Evolutionary conservation across 2,797 vertebrate species (phyloP).

Genomic region (Hydrocynus forskahlii): DNA sequence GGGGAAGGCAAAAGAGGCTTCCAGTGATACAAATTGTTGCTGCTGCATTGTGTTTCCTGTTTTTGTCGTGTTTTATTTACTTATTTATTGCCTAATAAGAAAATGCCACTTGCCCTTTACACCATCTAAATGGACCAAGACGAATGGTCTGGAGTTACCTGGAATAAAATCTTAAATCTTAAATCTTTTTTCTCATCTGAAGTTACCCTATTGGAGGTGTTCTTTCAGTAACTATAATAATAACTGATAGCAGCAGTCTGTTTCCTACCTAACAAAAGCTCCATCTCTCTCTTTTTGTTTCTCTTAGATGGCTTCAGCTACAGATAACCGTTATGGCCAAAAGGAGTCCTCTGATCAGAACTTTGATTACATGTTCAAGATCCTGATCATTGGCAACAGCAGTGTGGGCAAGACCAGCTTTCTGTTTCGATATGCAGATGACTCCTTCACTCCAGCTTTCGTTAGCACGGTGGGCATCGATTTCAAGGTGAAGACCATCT

Average conservation of each 20-base stretch:
- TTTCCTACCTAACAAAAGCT: neutral
- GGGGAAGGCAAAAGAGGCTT: too few species aligned
- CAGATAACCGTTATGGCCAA: constrained; percentile 92
- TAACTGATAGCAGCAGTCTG: neutral
- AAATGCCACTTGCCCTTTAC: too few species aligned
- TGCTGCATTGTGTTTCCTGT: too few species aligned
- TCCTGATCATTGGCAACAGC: constrained; percentile 98
- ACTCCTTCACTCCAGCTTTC: constrained; percentile 95
- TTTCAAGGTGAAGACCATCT: constrained; percentile 99
- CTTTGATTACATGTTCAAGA: constrained; percentile 99
- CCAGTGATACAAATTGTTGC: too few species aligned
- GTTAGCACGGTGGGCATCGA: constrained; percentile 98
- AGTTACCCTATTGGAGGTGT: too few species aligned
- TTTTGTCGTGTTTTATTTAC: too few species aligned
- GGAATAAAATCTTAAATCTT: too few species aligned
- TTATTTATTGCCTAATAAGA: too few species aligned
- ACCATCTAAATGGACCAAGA: too few species aligned
- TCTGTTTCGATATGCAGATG: constrained; percentile 95
- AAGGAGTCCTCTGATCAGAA: constrained; percentile 97
- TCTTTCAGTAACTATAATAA: too few species aligned
- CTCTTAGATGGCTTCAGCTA: constrained; percentile 93
- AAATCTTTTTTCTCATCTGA: too few species aligned
- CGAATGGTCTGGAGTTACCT: too few species aligned
- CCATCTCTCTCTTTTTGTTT: neutral
- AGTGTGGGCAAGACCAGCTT: constrained; percentile 97